phyloP scores from a whole-genome alignment of 64 coral and sea anemone genomes.

The Cladopsammia gracilis region DNA sequence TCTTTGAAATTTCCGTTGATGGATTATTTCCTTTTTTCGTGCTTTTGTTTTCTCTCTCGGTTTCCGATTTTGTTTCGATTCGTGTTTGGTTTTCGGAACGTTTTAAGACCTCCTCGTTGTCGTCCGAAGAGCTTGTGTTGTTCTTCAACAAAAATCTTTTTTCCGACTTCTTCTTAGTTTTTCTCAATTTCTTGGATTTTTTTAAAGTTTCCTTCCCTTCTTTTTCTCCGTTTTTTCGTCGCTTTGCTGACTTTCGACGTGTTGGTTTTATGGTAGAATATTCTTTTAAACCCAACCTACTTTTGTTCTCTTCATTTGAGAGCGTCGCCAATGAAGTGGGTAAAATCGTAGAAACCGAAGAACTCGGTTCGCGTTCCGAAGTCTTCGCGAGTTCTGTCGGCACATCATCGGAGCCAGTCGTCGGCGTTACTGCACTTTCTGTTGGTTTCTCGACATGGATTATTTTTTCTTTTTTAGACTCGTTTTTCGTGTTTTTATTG shows the following conservation, averaged over 20 bases:
- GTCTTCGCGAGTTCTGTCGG: neutral
- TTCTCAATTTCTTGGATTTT: constrained; percentile 19
- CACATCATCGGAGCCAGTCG: neutral
- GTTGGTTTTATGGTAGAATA: neutral
- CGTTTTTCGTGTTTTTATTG: neutral
- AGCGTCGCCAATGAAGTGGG: neutral
- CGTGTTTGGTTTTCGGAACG: neutral
- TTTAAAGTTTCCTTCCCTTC: neutral
- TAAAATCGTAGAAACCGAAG: neutral
- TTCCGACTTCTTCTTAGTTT: neutral
- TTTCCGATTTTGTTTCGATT: neutral
- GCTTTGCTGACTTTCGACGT: neutral
- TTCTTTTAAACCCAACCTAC: neutral
- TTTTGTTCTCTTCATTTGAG: neutral
- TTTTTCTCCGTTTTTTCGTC: constrained; percentile 1
- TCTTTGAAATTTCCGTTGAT: neutral
- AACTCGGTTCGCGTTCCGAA: neutral
- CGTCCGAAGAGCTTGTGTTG: neutral
- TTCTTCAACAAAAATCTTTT: neutral
- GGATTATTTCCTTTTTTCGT: neutral
- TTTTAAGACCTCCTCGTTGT: neutral
- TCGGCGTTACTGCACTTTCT: neutral
- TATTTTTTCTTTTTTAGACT: neutral
- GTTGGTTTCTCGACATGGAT: neutral
- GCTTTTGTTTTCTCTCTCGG: neutral